These are phyloP conservation scores for Corythornis cristatus DNA, from an alignment of 2,113 vertebrate species.

Conservation along the genomic window DNA sequence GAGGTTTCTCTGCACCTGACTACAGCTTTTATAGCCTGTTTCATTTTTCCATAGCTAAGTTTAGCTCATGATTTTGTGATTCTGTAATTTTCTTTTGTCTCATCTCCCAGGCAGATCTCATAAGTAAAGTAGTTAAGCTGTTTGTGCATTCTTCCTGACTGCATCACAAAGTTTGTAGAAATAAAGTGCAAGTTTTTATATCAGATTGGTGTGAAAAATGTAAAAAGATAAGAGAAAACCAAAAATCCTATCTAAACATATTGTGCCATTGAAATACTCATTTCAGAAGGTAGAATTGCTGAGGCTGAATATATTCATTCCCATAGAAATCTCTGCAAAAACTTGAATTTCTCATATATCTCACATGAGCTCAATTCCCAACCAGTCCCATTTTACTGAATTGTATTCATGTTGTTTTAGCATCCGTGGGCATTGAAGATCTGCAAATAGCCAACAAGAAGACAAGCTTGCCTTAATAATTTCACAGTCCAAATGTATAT, in stretches of 20 bases:
- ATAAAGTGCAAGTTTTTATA: not conserved
- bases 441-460: not conserved
- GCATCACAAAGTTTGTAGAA: not conserved
- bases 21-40: not conserved
- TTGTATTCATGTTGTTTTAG: accelerated
- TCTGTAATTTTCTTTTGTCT: not conserved
- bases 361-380: not conserved
- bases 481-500: not conserved
- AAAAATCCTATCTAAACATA: not conserved
- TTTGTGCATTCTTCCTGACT: not conserved
- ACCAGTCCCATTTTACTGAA: not conserved
- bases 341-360: not conserved
- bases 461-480: not conserved
- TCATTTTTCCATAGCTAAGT: not conserved
- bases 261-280: not conserved
- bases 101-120: not conserved
- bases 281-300: not conserved
- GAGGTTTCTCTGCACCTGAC: not conserved
- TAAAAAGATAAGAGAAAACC: not conserved
- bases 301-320: not conserved
- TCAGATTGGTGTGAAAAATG: not conserved
- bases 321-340: not conserved
- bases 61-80: not conserved
- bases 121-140: not conserved
- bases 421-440: not conserved